Conservation (phyloP, 1,140 invertebrate genomes). For the Drosophila paulistorum region DNA sequence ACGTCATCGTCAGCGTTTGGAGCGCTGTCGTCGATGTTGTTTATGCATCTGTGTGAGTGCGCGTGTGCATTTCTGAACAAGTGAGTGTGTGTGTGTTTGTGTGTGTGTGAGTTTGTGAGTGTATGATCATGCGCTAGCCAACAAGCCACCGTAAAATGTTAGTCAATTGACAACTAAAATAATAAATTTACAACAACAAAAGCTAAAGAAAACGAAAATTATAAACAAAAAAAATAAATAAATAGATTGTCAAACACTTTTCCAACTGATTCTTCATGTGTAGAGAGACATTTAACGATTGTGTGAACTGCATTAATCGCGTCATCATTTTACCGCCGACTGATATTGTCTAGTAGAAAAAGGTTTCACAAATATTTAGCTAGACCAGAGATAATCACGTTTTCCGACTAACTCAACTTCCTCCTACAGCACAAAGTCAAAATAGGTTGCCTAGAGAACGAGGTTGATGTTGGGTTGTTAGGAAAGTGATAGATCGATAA, state of each 20-base stretch:
- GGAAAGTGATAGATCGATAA: background rate
- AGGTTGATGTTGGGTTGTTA: background rate
- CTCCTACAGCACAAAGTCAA: background rate
- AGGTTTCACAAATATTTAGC: constrained; percentile 3
- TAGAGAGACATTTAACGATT: background rate
- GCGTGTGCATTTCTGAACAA: constrained; percentile 51
- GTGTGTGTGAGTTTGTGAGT: constrained; percentile 38
- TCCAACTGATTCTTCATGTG: too few relatives aligned
- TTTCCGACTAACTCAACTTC: background rate
- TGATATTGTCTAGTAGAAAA: background rate
- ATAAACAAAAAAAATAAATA: background rate
- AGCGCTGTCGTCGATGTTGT: constrained; percentile 27
- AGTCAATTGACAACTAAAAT: constrained; percentile 69
- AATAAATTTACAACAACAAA: constrained; percentile 44
- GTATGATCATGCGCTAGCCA: constrained; percentile 49
- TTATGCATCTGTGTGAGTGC: constrained; percentile 49
- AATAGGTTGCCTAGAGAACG: background rate
- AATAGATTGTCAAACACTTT: background rate
- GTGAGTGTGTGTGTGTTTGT: constrained; percentile 47
- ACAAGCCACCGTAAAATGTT: constrained; percentile 47
- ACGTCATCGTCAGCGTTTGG: constrained; percentile 71
- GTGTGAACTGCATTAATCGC: background rate
- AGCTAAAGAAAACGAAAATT: constrained; percentile 4
- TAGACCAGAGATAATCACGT: constrained; percentile 5
- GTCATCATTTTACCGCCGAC: background rate